Evolutionary conservation across 2,113 vertebrate species (phyloP).

Genomic region (Notarius lentiginosus): DNA sequence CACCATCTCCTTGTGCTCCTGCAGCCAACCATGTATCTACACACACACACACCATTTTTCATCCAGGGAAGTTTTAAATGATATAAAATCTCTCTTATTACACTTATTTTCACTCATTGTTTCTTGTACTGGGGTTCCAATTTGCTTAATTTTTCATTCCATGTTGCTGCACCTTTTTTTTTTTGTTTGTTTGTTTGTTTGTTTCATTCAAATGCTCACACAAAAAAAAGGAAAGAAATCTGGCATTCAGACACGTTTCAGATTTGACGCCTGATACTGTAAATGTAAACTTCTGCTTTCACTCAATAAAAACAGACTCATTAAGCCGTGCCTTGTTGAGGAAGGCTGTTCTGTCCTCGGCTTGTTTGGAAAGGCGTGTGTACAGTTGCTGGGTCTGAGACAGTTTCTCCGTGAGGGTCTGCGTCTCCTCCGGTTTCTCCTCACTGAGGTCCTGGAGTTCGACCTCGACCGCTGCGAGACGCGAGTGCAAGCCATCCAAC

Average conservation of each 20-base stretch:
- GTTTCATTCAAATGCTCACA: not conserved
- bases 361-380: constrained; percentile 79
- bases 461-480: constrained; percentile 80
- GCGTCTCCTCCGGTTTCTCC: constrained; percentile 76
- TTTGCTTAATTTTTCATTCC: not conserved
- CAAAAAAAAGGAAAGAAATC: no score
- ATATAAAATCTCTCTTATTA: not conserved
- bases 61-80: not conserved
- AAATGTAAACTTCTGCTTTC: not conserved
- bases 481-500: constrained; percentile 85
- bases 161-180: not conserved
- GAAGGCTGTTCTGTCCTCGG: constrained; percentile 81
- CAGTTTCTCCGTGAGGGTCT: constrained; percentile 78
- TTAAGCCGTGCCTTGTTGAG: constrained; percentile 81
- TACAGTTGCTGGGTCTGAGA: constrained; percentile 79
- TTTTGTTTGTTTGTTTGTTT: no score
- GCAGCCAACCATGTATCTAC: constrained; percentile 80
- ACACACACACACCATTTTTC: not conserved
- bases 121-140: not conserved
- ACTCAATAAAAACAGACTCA: not conserved
- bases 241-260: not conserved
- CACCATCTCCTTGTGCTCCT: constrained; percentile 85
- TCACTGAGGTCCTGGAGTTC: constrained; percentile 83
- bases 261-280: not conserved
- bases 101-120: not conserved